Evolutionary conservation across 2,113 vertebrate species (phyloP).

Genomic region (Ibidorhyncha struthersii): DNA sequence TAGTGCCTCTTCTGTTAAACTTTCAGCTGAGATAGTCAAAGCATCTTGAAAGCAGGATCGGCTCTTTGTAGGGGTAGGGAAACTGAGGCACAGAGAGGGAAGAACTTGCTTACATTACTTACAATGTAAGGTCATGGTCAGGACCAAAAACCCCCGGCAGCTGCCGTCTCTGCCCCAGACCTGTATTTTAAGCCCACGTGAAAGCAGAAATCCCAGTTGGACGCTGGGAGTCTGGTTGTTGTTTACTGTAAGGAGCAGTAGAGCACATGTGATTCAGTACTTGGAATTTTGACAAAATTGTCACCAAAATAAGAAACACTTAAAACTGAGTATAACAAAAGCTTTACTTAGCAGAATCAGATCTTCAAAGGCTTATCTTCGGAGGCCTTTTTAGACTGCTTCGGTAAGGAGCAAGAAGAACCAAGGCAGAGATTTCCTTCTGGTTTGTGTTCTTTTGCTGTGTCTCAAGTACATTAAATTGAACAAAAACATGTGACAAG

Average conservation of each 20-base stretch:
- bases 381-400: background rate
- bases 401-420: background rate
- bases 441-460: background rate
- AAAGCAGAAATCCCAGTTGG: background rate
- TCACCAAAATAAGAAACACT: constrained; percentile 16
- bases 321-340: background rate
- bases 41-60: background rate
- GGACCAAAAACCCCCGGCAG: background rate
- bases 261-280: background rate
- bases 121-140: background rate
- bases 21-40: background rate
- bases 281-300: constrained; percentile 26
- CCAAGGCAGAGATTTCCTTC: constrained; percentile 5
- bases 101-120: background rate
- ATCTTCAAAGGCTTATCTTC: background rate
- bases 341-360: constrained; percentile 9
- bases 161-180: background rate
- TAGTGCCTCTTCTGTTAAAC: background rate
- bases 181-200: background rate
- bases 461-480: constrained; percentile 3
- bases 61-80: background rate
- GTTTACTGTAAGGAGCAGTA: background rate
- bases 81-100: background rate
- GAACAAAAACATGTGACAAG: constrained; percentile 53
- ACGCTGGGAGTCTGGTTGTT: background rate